Evolutionary conservation across 2,797 vertebrate species (phyloP), one percentile per base, ranked within the genome.

Genomic region (Acipenser ruthenus): DNA sequence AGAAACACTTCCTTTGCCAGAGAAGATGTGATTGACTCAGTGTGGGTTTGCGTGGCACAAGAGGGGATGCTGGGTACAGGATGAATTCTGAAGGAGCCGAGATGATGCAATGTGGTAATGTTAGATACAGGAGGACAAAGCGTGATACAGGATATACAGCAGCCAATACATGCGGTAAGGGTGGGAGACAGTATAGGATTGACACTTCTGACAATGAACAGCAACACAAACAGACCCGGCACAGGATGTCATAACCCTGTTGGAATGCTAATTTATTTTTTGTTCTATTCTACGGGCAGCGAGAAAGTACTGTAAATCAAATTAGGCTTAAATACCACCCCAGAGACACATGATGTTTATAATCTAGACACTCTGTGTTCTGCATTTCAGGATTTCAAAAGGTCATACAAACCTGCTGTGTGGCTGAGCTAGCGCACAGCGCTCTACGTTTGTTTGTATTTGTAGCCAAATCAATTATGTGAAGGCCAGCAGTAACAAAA

Each of bases 391-490:
- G 55, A 58, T 58, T n/a, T 66, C 9, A 66, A 58, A 66, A 59
- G 55, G 65, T 58, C 53, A 56, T 7, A 37, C 10, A 10, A 65
- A 4, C 18, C 23, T 52, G 48, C 63, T 50, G 10, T 64, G 47
- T 51, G 62, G 64, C 49, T 49, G 60, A 69, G 9, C 50, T 47
- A 55, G 47, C 63, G 55, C 60, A 63, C 18, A 65, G 48, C 37
- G 50, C 68, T 53, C 37, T 53, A 62, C 47, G 13, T 53, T 52
- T 37, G 7, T 63, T 8, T 18, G 63, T 52, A 49, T 63, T 63
- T 56, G 49, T 52, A 15, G 67, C 52, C 10, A 56, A 56, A 62
- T 65, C 49, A 64, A 52, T 68, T 9, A 12, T 49, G 62, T 11
- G 49, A 51, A 13, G 49, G 9, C 49, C 10, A 7, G 9, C 18